Evolutionary conservation across 2,113 vertebrate genomes (phyloP).

Genomic region (Phodopus roborovskii): DNA sequence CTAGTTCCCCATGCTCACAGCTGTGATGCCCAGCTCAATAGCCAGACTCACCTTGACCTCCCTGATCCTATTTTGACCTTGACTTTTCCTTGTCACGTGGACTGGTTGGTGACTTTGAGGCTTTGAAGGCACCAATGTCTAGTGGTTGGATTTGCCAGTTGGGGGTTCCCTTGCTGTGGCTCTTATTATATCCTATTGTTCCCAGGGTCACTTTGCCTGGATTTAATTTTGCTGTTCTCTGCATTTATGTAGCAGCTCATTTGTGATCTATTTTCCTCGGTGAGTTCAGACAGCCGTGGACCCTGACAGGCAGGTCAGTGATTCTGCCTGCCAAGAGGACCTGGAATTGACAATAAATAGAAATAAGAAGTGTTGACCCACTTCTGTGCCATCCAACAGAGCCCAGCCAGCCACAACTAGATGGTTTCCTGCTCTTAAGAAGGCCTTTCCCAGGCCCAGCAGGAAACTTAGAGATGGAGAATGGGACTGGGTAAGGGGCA

Average conservation of each 20-base stretch:
- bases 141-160: not conserved
- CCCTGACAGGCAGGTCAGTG: conserved; percentile 21
- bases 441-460: not conserved
- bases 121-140: not conserved
- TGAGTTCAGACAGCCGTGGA: conserved; percentile 29
- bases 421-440: conserved; percentile 28
- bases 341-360: conserved; percentile 39
- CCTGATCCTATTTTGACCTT: not conserved
- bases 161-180: not conserved
- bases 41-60: not conserved
- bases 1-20: not conserved
- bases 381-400: not conserved
- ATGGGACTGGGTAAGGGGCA: not conserved
- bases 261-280: conserved; percentile 56
- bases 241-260: not conserved
- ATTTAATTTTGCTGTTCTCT: conserved; percentile 35
- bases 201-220: not conserved
- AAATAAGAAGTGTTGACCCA: conserved; percentile 28
- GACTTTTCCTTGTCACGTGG: not conserved
- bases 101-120: not conserved
- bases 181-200: not conserved
- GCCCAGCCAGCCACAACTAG: not conserved
- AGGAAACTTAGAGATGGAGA: not conserved
- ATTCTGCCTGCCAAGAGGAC: not conserved
- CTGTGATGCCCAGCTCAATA: not conserved